Evolutionary conservation across 2,888 invertebrate species (phyloP).

Genomic region (Drosophila paramelanica): DNA sequence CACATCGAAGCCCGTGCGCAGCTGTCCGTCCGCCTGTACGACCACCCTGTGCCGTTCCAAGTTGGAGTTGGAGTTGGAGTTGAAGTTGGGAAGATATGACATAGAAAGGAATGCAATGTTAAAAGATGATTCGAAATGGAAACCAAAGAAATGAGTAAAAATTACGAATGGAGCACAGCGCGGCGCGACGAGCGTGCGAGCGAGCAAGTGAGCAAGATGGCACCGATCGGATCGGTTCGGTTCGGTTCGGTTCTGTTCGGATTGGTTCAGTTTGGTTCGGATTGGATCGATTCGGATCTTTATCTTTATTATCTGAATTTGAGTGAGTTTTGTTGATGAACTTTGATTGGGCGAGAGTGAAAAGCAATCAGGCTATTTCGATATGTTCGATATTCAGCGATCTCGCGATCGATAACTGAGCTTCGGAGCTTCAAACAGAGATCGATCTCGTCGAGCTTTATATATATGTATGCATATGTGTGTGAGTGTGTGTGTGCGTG

Average conservation of each 20-base stretch:
- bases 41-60: constrained; percentile 88
- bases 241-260: constrained; percentile 26
- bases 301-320: constrained; percentile 37
- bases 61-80: constrained; percentile 5
- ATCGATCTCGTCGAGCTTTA: neutral
- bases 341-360: constrained; percentile 12
- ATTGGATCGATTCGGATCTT: constrained; percentile 31
- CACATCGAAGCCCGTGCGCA: constrained; percentile 97
- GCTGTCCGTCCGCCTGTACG: constrained; percentile 98
- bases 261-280: constrained; percentile 36
- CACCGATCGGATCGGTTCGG: constrained; percentile 54
- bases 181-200: constrained; percentile 79
- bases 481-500: neutral
- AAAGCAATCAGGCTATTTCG: constrained; percentile 48
- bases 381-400: constrained; percentile 19
- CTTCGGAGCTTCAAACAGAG: neutral
- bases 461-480: neutral
- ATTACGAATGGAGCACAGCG: constrained; percentile 84
- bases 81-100: constrained; percentile 67
- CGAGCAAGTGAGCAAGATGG: constrained; percentile 71
- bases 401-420: constrained; percentile 17
- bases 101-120: constrained; percentile 78
- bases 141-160: constrained; percentile 79
- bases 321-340: constrained; percentile 40
- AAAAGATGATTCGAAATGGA: constrained; percentile 52